Percentiles rank a stretch among this genome's conserved stretches.
Conservation (phyloP, 2,888 invertebrate species). For the Pheosia tremula region DNA sequence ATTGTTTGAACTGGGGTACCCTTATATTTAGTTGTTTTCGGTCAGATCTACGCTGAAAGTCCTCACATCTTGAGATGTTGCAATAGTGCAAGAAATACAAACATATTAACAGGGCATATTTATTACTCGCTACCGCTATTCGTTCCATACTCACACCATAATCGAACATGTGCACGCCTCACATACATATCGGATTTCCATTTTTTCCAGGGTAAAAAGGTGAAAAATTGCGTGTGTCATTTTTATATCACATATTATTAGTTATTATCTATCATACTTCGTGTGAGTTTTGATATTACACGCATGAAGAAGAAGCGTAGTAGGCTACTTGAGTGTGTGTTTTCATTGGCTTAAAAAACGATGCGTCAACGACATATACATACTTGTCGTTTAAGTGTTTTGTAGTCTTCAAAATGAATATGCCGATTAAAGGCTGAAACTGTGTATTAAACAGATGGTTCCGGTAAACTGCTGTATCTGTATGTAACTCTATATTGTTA, state of each 20-base stretch:
- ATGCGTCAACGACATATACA: neutral
- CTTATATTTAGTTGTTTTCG: too few species aligned
- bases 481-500: too few species aligned
- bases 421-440: too few species aligned
- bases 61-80: too few species aligned
- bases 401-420: too few species aligned
- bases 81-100: too few species aligned
- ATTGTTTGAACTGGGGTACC: too few species aligned
- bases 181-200: constrained; percentile 46
- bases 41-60: too few species aligned
- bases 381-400: too few species aligned
- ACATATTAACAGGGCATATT: too few species aligned
- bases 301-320: neutral
- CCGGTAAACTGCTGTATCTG: too few species aligned
- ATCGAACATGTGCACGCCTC: constrained; percentile 20
- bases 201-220: constrained; percentile 38
- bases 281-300: neutral
- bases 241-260: constrained; percentile 29
- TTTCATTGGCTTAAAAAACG: neutral
- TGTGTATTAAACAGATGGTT: too few species aligned
- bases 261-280: constrained; percentile 21
- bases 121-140: neutral
- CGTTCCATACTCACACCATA: constrained; percentile 14
- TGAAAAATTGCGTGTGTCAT: constrained; percentile 38
- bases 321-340: neutral